A percentile compares a stretch with the other conserved stretches of the same genome.
Evolutionary conservation across 2,797 vertebrate genomes (phyloP).

Genomic region (Poliocrania exsul): DNA sequence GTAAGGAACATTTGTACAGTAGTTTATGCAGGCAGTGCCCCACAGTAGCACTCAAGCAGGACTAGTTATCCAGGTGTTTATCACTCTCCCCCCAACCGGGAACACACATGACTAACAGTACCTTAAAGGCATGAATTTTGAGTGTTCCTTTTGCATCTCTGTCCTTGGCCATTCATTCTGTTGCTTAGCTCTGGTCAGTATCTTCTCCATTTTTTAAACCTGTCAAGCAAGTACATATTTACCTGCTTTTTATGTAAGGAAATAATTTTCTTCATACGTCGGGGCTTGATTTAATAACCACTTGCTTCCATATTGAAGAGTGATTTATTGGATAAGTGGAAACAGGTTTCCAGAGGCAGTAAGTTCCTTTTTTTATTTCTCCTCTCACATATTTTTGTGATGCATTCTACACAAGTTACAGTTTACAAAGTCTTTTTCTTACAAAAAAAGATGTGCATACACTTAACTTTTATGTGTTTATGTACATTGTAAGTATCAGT

Average conservation of each 20-base stretch:
- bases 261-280: rapidly evolving
- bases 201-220: not conserved
- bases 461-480: not conserved
- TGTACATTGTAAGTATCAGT: not conserved
- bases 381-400: not conserved
- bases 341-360: not conserved
- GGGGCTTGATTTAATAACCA: not conserved
- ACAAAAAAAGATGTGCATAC: not conserved
- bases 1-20: not conserved
- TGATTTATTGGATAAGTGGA: not conserved
- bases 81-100: not conserved
- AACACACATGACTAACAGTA: not conserved
- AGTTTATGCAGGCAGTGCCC: not conserved
- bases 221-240: not conserved
- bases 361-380: not conserved
- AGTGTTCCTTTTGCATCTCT: not conserved
- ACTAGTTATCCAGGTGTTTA: not conserved
- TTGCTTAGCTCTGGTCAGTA: not conserved
- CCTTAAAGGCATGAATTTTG: not conserved
- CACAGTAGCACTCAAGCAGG: not conserved
- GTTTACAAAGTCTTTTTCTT: not conserved
- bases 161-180: not conserved
- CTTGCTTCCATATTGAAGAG: not conserved
- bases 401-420: not conserved
- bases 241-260: not conserved